Percentiles rank a stretch among this genome's conserved stretches.
These are phyloP conservation scores for Artemia sp. DNA, from an alignment of 2,888 invertebrate species.

Conservation along the genomic window DNA sequence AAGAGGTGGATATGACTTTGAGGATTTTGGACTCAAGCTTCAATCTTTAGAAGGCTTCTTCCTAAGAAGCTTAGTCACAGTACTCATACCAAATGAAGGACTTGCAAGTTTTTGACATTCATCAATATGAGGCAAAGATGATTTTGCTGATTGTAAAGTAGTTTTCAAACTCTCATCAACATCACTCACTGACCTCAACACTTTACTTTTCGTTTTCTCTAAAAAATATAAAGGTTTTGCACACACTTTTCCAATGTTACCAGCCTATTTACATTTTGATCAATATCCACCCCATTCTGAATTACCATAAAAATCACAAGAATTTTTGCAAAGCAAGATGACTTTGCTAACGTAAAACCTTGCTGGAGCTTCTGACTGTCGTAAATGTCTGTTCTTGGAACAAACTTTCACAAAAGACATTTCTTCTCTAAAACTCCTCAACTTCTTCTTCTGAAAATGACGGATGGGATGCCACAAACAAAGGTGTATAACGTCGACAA, in stretches of 20 bases:
- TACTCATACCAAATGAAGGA: not conserved
- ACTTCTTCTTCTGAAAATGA: not conserved
- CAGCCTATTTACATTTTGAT: slow-evolving; percentile 71
- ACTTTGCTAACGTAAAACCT: slow-evolving; percentile 57
- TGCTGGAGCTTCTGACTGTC: not conserved
- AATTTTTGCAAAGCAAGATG: slow-evolving; percentile 71
- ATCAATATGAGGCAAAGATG: not conserved
- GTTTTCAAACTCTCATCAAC: not conserved
- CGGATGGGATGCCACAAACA: slow-evolving; percentile 13
- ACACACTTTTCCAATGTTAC: not conserved
- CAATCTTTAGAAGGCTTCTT: not conserved
- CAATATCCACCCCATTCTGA: slow-evolving; percentile 95
- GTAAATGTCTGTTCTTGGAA: not conserved
- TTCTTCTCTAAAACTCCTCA: not conserved
- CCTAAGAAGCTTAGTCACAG: not conserved
- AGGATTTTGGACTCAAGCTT: not conserved
- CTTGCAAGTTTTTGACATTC: not conserved
- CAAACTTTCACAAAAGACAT: slow-evolving; percentile 10
- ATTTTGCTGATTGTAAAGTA: not conserved
- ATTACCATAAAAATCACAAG: slow-evolving; percentile 93
- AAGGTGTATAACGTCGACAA: slow-evolving; percentile 17
- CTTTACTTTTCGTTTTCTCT: slow-evolving; percentile 10
- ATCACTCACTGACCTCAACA: not conserved
- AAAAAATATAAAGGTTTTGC: not conserved
- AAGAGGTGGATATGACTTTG: not conserved